These are phyloP conservation scores for Eurypyga helias DNA, from an alignment of 2,113 vertebrate species.

Conservation along the genomic window DNA sequence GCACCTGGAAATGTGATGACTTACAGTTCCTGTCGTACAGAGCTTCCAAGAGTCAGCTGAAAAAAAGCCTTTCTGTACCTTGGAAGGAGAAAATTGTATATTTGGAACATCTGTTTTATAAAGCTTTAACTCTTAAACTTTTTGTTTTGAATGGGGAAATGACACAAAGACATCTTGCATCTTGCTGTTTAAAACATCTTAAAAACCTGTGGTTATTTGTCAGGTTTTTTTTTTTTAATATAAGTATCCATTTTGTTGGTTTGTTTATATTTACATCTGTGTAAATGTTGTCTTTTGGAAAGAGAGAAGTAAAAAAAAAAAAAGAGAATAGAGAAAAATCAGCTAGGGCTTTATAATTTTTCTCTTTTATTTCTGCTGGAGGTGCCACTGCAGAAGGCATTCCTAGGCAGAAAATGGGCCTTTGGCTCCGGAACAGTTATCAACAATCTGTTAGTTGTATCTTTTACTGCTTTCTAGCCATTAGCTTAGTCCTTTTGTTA, in stretches of 20 bases:
- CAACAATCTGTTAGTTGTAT: not conserved
- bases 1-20: conserved; percentile 79
- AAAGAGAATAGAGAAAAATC: not conserved
- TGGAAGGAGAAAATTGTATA: not conserved
- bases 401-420: not conserved
- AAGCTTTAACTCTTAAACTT: not conserved
- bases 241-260: not conserved
- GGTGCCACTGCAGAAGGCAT: not conserved
- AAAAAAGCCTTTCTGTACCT: conserved; percentile 31
- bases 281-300: not conserved
- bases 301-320: not conserved
- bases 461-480: not conserved
- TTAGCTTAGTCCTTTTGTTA: not conserved
- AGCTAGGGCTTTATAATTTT: not conserved
- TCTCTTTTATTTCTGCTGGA: not conserved
- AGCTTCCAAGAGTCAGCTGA: conserved; percentile 45
- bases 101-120: conserved; percentile 7
- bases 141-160: not conserved
- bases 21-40: conserved; percentile 69
- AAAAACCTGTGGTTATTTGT: not conserved
- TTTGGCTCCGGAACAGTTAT: not conserved
- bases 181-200: not conserved
- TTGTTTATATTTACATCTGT: not conserved
- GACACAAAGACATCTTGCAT: not conserved
- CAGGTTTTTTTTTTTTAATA: not conserved